phyloP scores from a whole-genome alignment of 1,140 invertebrate genomes.

The Yoshiicerus persimilis region DNA sequence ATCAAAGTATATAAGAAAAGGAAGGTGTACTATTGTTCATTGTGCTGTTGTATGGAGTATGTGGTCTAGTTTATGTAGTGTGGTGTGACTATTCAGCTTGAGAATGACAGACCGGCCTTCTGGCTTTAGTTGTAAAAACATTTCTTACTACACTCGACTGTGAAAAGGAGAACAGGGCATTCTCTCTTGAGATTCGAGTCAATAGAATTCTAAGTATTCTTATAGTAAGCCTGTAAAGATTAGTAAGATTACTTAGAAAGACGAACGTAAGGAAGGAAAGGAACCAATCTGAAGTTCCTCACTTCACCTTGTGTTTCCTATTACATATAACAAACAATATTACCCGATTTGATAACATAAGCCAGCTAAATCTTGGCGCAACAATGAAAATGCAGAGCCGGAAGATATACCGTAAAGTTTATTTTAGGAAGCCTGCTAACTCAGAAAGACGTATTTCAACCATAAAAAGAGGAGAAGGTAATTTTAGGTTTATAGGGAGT shows the following conservation, averaged over 20 bases:
- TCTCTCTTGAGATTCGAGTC: not conserved
- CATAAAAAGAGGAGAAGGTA: no score
- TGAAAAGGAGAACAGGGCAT: not conserved
- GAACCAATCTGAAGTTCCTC: no score
- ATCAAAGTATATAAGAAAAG: not conserved
- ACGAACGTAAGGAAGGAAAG: not conserved
- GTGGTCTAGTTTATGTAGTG: not conserved
- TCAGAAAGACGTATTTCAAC: no score
- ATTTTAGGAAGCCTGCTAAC: not conserved
- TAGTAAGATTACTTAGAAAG: not conserved
- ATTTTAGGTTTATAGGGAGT: not conserved
- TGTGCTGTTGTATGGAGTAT: not conserved
- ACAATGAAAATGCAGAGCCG: not conserved
- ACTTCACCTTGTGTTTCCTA: no score
- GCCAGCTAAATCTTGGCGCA: not conserved
- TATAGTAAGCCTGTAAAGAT: not conserved
- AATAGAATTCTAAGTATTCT: not conserved
- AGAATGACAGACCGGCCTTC: not conserved
- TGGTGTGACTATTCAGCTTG: not conserved
- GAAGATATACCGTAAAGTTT: not conserved
- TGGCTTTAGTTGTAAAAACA: not conserved
- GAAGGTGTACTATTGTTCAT: not conserved
- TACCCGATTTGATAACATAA: no score
- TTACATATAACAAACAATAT: no score
- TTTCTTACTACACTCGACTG: not conserved